Evolutionary conservation across 1,140 invertebrate genomes (phyloP).

Genomic region (Lethrus apterus): DNA sequence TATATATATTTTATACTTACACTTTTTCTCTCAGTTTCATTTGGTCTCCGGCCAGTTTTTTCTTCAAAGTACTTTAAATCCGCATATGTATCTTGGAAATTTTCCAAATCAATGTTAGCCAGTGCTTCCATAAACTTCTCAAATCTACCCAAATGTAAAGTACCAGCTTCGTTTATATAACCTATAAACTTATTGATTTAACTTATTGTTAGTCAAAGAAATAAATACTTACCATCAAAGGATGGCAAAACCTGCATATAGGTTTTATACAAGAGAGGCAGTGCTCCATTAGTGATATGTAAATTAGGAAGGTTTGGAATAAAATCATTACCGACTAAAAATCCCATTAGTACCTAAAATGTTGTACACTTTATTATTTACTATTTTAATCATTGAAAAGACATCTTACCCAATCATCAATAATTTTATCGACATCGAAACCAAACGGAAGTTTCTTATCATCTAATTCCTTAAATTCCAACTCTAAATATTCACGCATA

Average conservation of each 20-base stretch:
- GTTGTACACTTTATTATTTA: slow-evolving; percentile 7
- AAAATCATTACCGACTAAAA: slow-evolving; percentile 96
- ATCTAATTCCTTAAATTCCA: slow-evolving; percentile 80
- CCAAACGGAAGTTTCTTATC: slow-evolving; percentile 52
- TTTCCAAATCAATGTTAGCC: slow-evolving; percentile 70
- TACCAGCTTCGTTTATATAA: slow-evolving; percentile 88
- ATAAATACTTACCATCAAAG: slow-evolving; percentile 63
- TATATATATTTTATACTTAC: slow-evolving; percentile 27
- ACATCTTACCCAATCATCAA: slow-evolving; percentile 56
- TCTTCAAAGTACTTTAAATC: slow-evolving; percentile 80
- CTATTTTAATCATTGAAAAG: not conserved
- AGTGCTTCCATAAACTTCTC: slow-evolving; percentile 78
- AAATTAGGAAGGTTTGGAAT: slow-evolving; percentile 90
- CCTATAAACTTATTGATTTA: slow-evolving; percentile 46
- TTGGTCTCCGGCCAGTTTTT: slow-evolving; percentile 56
- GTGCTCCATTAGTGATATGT: slow-evolving; percentile 83
- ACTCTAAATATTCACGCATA: slow-evolving; percentile 85
- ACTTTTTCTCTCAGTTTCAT: slow-evolving; percentile 43
- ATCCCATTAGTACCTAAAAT: slow-evolving; percentile 83
- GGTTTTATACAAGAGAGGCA: slow-evolving; percentile 77
- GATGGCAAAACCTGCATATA: slow-evolving; percentile 83
- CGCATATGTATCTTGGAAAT: slow-evolving; percentile 76
- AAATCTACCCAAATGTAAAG: slow-evolving; percentile 76
- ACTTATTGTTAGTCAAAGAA: slow-evolving; percentile 3
- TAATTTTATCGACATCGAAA: slow-evolving; percentile 75